These are phyloP conservation scores for Procambarus clarkii DNA, from an alignment of 1,140 invertebrate genomes.

Conservation along the genomic window DNA sequence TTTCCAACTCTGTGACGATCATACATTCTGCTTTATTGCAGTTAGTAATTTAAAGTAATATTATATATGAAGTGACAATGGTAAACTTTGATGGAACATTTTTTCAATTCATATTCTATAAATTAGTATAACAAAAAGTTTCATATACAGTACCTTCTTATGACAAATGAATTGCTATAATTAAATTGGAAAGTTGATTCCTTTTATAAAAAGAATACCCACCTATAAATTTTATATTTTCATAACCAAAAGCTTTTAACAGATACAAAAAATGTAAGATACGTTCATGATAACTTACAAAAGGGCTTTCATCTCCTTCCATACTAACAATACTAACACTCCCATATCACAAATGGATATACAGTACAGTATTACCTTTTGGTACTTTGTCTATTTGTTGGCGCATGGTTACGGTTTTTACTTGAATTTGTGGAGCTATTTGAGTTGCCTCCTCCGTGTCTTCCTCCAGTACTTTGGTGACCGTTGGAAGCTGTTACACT, in stretches of 20 bases:
- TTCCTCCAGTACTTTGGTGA: slow-evolving; percentile 37
- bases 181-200: too few species aligned
- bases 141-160: too few species aligned
- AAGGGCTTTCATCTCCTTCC: slow-evolving; percentile 6
- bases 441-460: not conserved
- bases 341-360: not conserved
- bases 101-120: too few species aligned
- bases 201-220: not conserved
- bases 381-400: slow-evolving; percentile 30
- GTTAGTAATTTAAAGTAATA: too few species aligned
- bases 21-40: too few species aligned
- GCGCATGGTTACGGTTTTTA: slow-evolving; percentile 44
- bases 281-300: not conserved
- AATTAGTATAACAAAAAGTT: too few species aligned
- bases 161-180: too few species aligned
- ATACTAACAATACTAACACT: not conserved
- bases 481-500: slow-evolving; percentile 51
- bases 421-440: slow-evolving; percentile 14
- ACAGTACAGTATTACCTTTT: slow-evolving; percentile 44
- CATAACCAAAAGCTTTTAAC: too few species aligned
- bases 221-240: too few species aligned
- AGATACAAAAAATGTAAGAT: not conserved
- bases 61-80: too few species aligned
- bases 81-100: too few species aligned
- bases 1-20: too few species aligned